These are phyloP conservation scores for Cranoglanis bouderius DNA, from an alignment of 2,113 vertebrate genomes.

Conservation along the genomic window DNA sequence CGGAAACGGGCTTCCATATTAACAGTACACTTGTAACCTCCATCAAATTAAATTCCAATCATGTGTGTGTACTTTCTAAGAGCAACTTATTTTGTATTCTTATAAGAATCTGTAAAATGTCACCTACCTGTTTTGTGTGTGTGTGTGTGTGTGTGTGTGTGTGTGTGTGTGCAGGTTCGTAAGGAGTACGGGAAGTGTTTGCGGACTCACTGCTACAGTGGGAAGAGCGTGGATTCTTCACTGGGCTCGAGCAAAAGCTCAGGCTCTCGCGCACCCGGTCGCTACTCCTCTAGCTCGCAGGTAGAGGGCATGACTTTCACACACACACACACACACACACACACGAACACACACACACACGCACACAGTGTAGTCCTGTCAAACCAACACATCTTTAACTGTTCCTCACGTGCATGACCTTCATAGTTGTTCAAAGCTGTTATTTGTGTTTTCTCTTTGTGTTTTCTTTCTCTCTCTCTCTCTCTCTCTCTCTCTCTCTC, in stretches of 20 bases:
- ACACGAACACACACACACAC: conserved; percentile 23
- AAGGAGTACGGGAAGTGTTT: conserved; percentile 98
- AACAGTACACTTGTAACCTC: neutral
- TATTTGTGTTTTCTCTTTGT: conserved; percentile 41
- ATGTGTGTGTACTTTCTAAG: neutral
- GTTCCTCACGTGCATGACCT: conserved; percentile 34
- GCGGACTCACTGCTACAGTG: conserved; percentile 92
- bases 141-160: neutral
- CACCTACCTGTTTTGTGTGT: neutral
- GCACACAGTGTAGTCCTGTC: conserved; percentile 12
- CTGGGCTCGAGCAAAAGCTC: conserved; percentile 92
- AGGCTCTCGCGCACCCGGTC: conserved; percentile 86
- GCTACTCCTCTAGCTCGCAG: conserved; percentile 94
- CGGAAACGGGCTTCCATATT: no score
- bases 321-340: neutral
- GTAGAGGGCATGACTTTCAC: conserved; percentile 66
- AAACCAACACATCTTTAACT: conserved; percentile 36
- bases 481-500: neutral
- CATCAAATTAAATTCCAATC: neutral
- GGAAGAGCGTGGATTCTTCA: conserved; percentile 94
- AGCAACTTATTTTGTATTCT: neutral
- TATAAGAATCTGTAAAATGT: neutral
- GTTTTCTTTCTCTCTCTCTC: conserved; percentile 2
- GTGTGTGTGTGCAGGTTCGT: conserved; percentile 78
- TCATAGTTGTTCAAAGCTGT: conserved; percentile 14